Conservation (phyloP, 2,113 vertebrate genomes). For the Urocolius indicus region DNA sequence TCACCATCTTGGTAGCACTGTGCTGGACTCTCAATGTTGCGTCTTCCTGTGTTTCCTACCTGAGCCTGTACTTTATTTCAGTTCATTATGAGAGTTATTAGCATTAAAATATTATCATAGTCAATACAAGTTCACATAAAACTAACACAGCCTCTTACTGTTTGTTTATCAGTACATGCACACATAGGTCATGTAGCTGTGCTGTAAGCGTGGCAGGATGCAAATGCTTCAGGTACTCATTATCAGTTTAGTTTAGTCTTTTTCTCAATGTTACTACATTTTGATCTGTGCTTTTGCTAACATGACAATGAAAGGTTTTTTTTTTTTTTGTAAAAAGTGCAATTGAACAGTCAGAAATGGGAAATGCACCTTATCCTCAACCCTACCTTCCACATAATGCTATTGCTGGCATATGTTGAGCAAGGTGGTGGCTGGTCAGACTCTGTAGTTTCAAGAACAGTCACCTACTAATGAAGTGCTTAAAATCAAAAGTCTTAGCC, state of each 20-base stretch:
- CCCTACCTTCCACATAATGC: not conserved
- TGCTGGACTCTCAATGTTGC: too few species aligned
- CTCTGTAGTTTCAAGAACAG: not conserved
- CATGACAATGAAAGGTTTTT: accelerated
- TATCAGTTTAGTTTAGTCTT: not conserved
- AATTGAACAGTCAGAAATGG: not conserved
- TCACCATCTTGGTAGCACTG: too few species aligned
- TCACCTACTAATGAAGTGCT: not conserved
- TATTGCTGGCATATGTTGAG: not conserved
- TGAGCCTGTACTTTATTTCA: not conserved
- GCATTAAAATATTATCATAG: accelerated
- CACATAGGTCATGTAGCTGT: not conserved
- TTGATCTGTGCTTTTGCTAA: not conserved
- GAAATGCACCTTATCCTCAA: not conserved
- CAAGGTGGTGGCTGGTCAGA: accelerated
- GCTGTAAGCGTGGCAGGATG: not conserved
- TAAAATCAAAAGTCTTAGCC: not conserved
- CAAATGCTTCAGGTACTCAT: not conserved
- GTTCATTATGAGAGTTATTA: not conserved
- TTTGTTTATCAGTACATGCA: not conserved
- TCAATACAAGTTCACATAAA: not conserved
- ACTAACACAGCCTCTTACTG: accelerated
- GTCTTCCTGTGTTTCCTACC: not conserved
- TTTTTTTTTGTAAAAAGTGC: not conserved
- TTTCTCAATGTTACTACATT: not conserved